phyloP scores from a whole-genome alignment of 2,888 invertebrate species.

The Prosopocoilus inquinatus region DNA sequence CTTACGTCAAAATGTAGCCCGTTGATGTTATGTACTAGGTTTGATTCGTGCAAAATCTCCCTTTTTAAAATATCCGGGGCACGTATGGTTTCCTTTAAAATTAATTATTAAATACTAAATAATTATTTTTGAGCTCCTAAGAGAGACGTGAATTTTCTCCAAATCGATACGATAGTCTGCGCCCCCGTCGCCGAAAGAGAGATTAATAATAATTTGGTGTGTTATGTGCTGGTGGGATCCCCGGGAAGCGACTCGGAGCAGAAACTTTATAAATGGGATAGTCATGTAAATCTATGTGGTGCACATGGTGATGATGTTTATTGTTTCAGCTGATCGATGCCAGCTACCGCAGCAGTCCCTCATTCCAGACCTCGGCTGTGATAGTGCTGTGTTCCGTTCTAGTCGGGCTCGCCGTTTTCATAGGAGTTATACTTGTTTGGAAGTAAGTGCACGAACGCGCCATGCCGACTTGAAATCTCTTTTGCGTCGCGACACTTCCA shows the following conservation, averaged over 20 bases:
- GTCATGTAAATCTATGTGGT: constrained; percentile 1
- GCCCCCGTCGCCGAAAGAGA: too few relatives aligned
- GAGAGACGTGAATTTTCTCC: too few relatives aligned
- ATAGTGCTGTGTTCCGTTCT: constrained; percentile 80
- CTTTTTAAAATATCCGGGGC: too few relatives aligned
- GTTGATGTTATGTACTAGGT: too few relatives aligned
- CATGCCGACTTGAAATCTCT: neutral
- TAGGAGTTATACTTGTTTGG: constrained; percentile 81
- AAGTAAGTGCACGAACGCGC: constrained; percentile 65
- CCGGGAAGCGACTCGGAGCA: neutral
- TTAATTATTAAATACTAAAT: too few relatives aligned
- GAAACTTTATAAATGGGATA: constrained; percentile 2
- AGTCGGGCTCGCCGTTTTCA: constrained; percentile 72
- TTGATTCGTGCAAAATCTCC: too few relatives aligned
- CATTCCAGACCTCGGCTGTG: constrained; percentile 80
- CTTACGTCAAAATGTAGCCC: too few relatives aligned
- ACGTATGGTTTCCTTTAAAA: too few relatives aligned
- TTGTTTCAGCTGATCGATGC: constrained; percentile 82
- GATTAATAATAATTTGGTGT: too few relatives aligned
- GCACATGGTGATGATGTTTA: constrained; percentile 33
- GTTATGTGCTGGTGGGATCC: too few relatives aligned
- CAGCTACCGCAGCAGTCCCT: constrained; percentile 82
- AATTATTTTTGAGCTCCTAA: too few relatives aligned
- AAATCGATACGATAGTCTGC: too few relatives aligned
- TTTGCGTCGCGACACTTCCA: neutral